Conservation (phyloP, 2,113 vertebrate species). For the Menura novaehollandiae region DNA sequence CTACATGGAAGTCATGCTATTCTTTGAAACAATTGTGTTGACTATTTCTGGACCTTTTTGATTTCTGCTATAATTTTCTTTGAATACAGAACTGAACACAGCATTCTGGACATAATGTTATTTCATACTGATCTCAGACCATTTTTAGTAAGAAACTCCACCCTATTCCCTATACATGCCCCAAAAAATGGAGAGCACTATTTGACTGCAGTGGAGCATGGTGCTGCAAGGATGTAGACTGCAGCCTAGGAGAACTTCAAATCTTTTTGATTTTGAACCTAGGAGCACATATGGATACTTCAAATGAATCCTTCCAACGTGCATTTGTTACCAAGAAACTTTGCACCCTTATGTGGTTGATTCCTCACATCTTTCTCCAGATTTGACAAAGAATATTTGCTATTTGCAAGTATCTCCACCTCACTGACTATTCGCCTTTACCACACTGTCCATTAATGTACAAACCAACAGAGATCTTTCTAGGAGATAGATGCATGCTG, state of each 20-base stretch:
- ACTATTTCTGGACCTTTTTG: not conserved
- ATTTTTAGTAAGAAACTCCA: not conserved
- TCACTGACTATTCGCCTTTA: not conserved
- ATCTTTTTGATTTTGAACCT: not conserved
- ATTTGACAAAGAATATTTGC: not conserved
- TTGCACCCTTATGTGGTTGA: not conserved
- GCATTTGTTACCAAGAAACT: not conserved
- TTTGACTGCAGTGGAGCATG: rapidly evolving
- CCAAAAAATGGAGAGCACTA: not conserved
- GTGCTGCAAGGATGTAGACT: not conserved
- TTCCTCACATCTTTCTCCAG: not conserved
- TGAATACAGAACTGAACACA: not conserved
- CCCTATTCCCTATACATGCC: not conserved
- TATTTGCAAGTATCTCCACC: not conserved
- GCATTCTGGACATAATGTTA: not conserved
- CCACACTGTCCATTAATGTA: not conserved
- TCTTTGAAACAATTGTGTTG: constrained; percentile 18
- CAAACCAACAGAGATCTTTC: not conserved
- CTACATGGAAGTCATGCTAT: not conserved
- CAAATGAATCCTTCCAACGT: not conserved
- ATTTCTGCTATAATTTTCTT: constrained; percentile 13
- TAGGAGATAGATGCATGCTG: not conserved
- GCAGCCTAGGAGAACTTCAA: not conserved
- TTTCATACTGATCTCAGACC: not conserved
- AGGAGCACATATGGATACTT: not conserved